Base-by-base conservation (phyloP, 2,888 invertebrate genomes). In the Drosophila kokeensis region DNA sequence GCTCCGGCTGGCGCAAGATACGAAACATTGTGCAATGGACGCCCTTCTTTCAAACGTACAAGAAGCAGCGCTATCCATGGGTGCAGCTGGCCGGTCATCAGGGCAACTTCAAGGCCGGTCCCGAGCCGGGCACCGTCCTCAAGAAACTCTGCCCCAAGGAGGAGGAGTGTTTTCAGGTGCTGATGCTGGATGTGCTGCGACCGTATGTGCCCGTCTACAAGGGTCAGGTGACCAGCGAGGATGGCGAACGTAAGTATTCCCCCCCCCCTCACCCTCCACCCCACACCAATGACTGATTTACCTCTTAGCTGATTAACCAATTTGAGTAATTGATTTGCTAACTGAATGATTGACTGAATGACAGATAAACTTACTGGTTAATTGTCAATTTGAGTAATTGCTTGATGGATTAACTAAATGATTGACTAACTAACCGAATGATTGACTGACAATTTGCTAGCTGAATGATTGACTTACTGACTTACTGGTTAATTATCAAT, bases 1-100 rank as follows among this genome's bases (percentile, higher is more conserved):
- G 96, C 86, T 98, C 98, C 32, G 97, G 98, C 92, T 99, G 98
- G 98, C 95, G 97, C 76, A 98, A 98, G 93, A 95, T 99, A 52
- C 95, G 98, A 60, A 98, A 97, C 92, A 98, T 98, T 67, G 98
- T 99, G 32, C 98, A 98, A 92, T 98, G 98, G 98, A 98, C 98
- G 52, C 98, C 98, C 48, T 99, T 99, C 94, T 97, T 98, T 92
- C 98, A 98, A 94, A 98, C 97, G 0, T 98, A 98, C 95, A 98
- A 98, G 93, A 98, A 98, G 92, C 97, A 98, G 93, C 94, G 97
- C 85, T 98, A 98, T 94, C 98, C 98, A 63, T 99, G 99, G 99
- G 97, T 99, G 69, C 99, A 99, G 93, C 94, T 99, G 50, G 98
- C 98, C 21, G 98, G 98, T 0, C 98, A 98, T 92, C 98, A 98